Conservation (phyloP, 2,797 vertebrate genomes). For the Malacoctenus gilli region DNA sequence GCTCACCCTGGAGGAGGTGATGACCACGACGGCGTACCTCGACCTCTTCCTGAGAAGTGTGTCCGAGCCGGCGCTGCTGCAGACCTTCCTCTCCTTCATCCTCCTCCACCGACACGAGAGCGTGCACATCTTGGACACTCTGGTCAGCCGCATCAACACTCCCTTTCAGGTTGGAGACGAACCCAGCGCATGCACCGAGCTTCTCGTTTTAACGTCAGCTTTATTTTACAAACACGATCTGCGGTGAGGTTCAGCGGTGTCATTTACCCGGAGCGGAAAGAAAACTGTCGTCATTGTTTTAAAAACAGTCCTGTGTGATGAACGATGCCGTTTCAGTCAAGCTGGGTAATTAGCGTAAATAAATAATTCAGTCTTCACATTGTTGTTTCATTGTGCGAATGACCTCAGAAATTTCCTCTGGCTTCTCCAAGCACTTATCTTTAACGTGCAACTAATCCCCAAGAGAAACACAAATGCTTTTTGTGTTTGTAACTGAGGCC, state of each 20-base stretch:
- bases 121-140: conserved; percentile 93
- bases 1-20: conserved; percentile 96
- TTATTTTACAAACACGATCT: not conserved
- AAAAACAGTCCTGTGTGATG: conserved; percentile 1
- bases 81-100: conserved; percentile 95
- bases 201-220: too few species aligned
- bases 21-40: conserved; percentile 96
- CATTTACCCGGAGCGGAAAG: too few species aligned
- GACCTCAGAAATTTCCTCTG: conserved; percentile 13
- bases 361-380: conserved; percentile 16
- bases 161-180: conserved; percentile 87
- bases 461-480: conserved; percentile 16
- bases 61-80: conserved; percentile 91
- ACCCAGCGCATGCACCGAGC: not conserved
- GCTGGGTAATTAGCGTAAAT: conserved; percentile 24
- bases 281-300: not conserved
- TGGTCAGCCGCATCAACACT: conserved; percentile 97
- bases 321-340: conserved; percentile 6
- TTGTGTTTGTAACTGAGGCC: not conserved
- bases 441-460: not conserved
- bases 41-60: conserved; percentile 94
- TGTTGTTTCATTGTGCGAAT: conserved; percentile 19
- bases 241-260: too few species aligned
- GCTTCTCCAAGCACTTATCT: conserved; percentile 10
- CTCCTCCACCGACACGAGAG: conserved; percentile 92